Evolutionary conservation across 2,113 vertebrate genomes (phyloP).

Genomic region (Xyrauchen texanus): DNA sequence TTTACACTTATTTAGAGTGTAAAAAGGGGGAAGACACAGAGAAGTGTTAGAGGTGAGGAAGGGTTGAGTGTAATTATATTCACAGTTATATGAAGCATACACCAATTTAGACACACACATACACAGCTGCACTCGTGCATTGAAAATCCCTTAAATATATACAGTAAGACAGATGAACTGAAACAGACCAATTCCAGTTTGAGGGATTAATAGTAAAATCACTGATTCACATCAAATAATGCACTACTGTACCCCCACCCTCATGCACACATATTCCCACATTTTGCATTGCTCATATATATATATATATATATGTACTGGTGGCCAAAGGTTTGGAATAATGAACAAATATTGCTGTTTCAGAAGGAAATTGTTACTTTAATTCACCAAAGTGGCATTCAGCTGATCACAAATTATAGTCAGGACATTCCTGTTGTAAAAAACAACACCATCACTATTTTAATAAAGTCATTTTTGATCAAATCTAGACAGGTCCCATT

Average conservation of each 20-base stretch:
- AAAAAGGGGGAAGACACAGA: no score
- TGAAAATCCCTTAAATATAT: constrained; percentile 43
- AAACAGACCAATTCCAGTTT: constrained; percentile 40
- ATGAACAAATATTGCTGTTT: no score
- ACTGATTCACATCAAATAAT: constrained; percentile 45
- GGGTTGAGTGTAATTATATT: constrained; percentile 23
- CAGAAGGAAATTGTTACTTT: no score
- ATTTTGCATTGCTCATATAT: background rate
- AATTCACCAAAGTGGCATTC: no score
- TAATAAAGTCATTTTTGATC: no score
- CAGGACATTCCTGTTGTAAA: no score
- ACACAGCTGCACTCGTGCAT: constrained; percentile 35
- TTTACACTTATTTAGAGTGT: no score
- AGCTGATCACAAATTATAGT: no score
- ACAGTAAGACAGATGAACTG: constrained; percentile 25
- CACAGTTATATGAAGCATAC: constrained; percentile 2
- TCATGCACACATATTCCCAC: constrained; percentile 5
- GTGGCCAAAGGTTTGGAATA: no score
- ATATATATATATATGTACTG: background rate
- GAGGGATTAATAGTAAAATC: constrained; percentile 47
- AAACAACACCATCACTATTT: no score
- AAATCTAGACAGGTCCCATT: no score
- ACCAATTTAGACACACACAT: constrained; percentile 23
- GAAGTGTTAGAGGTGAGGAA: constrained; percentile 1
- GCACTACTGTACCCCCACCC: constrained; percentile 4